Base-by-base conservation (phyloP, 92 coral and sea anemone species). In the Galaxea fascicularis region DNA sequence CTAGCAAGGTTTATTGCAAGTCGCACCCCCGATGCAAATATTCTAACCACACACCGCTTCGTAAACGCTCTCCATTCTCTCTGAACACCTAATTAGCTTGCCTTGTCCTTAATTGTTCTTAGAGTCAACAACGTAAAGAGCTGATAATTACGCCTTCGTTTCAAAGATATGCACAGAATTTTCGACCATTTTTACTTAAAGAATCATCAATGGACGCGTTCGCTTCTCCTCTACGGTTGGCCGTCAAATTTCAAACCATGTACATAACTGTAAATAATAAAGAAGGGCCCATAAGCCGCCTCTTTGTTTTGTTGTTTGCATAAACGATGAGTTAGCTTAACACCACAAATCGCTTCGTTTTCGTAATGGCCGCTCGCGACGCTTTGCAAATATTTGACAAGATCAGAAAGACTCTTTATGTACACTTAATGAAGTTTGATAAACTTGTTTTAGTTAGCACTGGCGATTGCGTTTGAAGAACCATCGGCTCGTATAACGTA, bases 251-350 rank as follows among this genome's bases (percentile, higher is more conserved):
- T 79, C 51, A 68, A 59, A 35, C 65, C 67, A 41, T 79, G 75
- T 79, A 66, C 64, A 66, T 66, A 49, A 65, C 76, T 66, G 76
- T 79, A 68, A 79, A 79, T 65, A 39, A 71, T 82, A 71, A 82
- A 56, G 46, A 54, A 30, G 58, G 11, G 26, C 75, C 41, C 71
- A 20, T 70, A 54, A 82, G 86, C 76, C 74, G 81, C 65, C 21
- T 83, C 89, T 85, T 91, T 91, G 92, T 91, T 83, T 57, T 79
- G 62, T 65, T 91, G 92, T 91, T 91, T 91, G 95, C 95, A 91
- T 91, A 88, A 22, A 75, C 76, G 89, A 91, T 91, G 90, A 76
- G 89, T 73, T 58, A 71, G 81, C 65, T 88, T 88, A 88, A 88
- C 88, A 84, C 82, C 84, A 81, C 73, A 91, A 86, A 82, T 84